phyloP scores from a whole-genome alignment of 1,140 invertebrate genomes.

The Phenacoccus solenopsis region DNA sequence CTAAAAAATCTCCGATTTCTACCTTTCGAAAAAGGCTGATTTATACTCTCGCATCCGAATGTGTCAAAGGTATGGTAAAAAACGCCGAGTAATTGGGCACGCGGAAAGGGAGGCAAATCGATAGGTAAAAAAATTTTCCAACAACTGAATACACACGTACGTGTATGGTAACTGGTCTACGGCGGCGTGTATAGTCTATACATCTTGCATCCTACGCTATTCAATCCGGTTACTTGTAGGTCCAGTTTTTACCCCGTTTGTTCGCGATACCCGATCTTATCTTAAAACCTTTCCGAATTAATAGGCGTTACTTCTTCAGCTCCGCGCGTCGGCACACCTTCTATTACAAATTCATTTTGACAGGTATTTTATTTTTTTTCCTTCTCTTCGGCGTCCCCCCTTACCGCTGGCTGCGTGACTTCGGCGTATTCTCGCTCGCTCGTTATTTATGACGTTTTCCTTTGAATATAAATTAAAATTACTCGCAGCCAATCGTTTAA shows the following conservation, averaged over 20 bases:
- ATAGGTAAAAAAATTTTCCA: too few species aligned
- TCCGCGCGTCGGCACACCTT: constrained; percentile 14
- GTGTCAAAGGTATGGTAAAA: too few species aligned
- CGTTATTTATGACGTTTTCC: constrained; percentile 8
- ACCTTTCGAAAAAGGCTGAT: too few species aligned
- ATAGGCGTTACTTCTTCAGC: constrained; percentile 13
- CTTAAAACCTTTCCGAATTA: constrained; percentile 14
- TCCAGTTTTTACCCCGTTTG: not conserved
- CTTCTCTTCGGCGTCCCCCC: not conserved
- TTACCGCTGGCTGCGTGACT: not conserved
- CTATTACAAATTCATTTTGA: constrained; percentile 17
- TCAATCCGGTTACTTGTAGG: not conserved
- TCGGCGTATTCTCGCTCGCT: too few species aligned
- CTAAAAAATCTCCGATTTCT: too few species aligned
- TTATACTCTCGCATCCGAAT: too few species aligned
- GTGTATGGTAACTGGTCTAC: too few species aligned
- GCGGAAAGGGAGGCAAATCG: too few species aligned
- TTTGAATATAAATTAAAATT: constrained; percentile 16
- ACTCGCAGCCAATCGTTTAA: constrained; percentile 3
- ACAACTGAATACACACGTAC: too few species aligned
- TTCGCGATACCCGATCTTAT: constrained; percentile 3
- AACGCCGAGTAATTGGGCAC: too few species aligned
- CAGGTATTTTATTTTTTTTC: constrained; percentile 15
- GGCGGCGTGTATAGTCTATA: too few species aligned
- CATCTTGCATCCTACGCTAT: constrained; percentile 15